Percentiles rank a stretch among this genome's conserved stretches.
Conservation (phyloP, 37 sponge, comb jelly and placozoan species). For the Halisarca cf. caerulea region DNA sequence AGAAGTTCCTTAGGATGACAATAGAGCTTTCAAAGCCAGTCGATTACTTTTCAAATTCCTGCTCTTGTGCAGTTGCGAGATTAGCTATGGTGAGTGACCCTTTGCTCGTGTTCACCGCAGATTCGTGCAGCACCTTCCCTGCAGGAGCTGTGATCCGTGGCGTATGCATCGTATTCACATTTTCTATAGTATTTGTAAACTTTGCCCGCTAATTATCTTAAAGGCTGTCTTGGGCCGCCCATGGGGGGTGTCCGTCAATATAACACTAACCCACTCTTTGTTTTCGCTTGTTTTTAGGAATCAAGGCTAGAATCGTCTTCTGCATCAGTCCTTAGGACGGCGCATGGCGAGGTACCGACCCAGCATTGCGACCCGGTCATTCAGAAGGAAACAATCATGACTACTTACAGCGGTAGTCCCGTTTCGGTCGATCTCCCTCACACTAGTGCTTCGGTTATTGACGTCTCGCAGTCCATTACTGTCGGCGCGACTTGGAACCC, state of each 20-base stretch:
- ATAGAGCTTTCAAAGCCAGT: not conserved
- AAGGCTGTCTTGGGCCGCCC: conserved; percentile 8
- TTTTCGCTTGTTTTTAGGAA: no score
- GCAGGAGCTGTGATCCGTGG: not conserved
- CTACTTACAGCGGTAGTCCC: conserved; percentile 2
- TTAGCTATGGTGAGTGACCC: conserved; percentile 5
- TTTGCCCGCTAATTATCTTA: not conserved
- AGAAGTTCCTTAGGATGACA: conserved; percentile 16
- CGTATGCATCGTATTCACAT: no score
- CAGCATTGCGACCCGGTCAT: not conserved
- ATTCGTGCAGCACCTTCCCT: no score
- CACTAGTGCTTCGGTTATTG: not conserved
- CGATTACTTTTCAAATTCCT: not conserved
- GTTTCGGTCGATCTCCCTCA: conserved; percentile 1
- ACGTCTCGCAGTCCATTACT: not conserved
- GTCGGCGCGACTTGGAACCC: not conserved
- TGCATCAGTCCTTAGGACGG: no score
- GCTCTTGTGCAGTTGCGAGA: conserved; percentile 29
- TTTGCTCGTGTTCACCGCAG: no score
- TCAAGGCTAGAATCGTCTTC: conserved; percentile 9
- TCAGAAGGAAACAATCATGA: not conserved
- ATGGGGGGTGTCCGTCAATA: conserved; percentile 4
- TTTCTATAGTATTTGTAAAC: not conserved
- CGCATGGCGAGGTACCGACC: not conserved
- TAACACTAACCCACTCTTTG: conserved; percentile 3